Evolutionary conservation across 2,113 vertebrate species (phyloP).

Genomic region (Euleptes europaea): DNA sequence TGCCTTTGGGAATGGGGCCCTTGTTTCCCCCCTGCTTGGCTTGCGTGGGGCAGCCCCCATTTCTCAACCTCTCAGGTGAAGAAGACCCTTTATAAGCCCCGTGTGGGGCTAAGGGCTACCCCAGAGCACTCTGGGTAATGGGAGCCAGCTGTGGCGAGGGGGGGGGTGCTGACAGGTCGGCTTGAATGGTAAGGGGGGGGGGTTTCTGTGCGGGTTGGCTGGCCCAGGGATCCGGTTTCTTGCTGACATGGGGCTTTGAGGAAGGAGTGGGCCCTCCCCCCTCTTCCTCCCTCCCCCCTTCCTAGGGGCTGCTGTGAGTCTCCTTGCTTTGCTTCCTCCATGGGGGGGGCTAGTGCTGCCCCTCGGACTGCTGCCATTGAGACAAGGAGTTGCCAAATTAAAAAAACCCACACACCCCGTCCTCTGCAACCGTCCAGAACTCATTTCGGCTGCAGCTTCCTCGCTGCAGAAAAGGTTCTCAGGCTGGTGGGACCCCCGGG

Average conservation of each 20-base stretch:
- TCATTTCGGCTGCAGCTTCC: too few species aligned
- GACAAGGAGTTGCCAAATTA: background rate
- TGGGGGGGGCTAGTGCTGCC: background rate
- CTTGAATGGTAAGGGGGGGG: background rate
- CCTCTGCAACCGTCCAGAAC: too few species aligned
- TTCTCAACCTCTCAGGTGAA: background rate
- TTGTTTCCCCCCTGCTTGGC: background rate
- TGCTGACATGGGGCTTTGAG: background rate
- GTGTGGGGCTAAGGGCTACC: background rate
- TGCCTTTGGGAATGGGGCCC: too few species aligned
- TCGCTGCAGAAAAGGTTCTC: too few species aligned
- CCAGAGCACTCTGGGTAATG: background rate
- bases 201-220: background rate
- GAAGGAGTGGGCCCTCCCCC: too few species aligned
- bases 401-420: background rate
- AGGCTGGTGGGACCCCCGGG: too few species aligned
- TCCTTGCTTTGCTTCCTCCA: background rate
- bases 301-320: background rate
- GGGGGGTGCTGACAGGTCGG: background rate
- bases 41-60: background rate
- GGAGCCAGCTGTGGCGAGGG: conserved; percentile 8
- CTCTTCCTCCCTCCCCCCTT: background rate
- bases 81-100: background rate
- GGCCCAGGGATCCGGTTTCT: background rate
- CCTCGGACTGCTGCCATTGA: too few species aligned